Conservation (phyloP, 2,113 vertebrate genomes). For the Tachuris rubrigastra region DNA sequence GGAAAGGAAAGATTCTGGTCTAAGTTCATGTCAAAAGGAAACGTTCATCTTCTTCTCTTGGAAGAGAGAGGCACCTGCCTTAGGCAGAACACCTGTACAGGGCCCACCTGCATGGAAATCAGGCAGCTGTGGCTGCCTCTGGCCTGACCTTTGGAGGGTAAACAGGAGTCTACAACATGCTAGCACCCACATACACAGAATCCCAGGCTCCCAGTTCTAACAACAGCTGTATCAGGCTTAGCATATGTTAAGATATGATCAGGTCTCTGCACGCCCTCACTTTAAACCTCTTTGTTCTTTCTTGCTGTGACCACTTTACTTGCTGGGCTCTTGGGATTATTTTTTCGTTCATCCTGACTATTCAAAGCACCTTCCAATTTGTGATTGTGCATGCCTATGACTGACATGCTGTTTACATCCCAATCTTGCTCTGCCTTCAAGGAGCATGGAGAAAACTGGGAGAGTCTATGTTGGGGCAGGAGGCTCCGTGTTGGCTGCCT, state of each 20-base stretch:
- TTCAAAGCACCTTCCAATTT: neutral
- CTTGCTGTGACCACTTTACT: neutral
- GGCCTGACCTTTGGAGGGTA: neutral
- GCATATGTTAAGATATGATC: neutral
- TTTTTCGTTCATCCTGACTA: neutral
- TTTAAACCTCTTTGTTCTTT: neutral
- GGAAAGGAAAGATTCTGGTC: neutral
- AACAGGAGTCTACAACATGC: neutral
- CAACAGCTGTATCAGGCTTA: neutral
- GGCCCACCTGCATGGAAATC: neutral
- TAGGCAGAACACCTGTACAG: neutral
- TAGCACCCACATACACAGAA: neutral
- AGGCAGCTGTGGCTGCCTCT: fast-evolving
- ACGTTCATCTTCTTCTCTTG: neutral
- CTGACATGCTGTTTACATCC: neutral
- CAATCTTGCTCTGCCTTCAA: neutral
- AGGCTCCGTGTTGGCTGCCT: neutral
- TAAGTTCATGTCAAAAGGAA: neutral
- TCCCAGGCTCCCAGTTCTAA: neutral
- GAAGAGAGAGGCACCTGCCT: neutral
- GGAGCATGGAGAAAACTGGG: neutral
- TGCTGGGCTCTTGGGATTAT: neutral
- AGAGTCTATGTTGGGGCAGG: fast-evolving
- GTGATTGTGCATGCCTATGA: neutral
- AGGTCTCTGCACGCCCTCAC: neutral